These are phyloP conservation scores for Onthophagus taurus DNA, from an alignment of 1,140 invertebrate genomes.

Conservation along the genomic window DNA sequence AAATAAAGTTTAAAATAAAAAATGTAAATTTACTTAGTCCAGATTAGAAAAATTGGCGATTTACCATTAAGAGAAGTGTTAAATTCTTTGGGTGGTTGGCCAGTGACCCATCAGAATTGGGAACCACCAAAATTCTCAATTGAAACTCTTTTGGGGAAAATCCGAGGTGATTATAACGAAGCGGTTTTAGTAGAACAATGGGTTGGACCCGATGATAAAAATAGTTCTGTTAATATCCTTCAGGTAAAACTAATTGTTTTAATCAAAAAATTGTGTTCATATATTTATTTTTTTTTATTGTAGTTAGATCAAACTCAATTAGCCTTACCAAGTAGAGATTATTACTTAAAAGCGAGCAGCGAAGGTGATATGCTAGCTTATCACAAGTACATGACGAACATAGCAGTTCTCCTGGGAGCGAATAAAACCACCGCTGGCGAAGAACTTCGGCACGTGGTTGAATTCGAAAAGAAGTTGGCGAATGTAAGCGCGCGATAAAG, in stretches of 20 bases:
- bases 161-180: conserved; percentile 64
- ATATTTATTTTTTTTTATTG: conserved; percentile 20
- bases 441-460: conserved; percentile 60
- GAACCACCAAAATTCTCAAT: conserved; percentile 44
- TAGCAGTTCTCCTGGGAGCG: conserved; percentile 65
- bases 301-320: conserved; percentile 75
- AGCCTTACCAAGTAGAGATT: conserved; percentile 71
- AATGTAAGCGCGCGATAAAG: conserved; percentile 56
- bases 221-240: conserved; percentile 75
- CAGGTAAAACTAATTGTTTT: too few species aligned
- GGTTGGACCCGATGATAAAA: conserved; percentile 79
- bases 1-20: too few species aligned
- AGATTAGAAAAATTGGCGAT: conserved; percentile 62
- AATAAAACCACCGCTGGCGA: conserved; percentile 47
- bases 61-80: conserved; percentile 51
- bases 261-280: too few species aligned
- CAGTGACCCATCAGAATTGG: conserved; percentile 59
- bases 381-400: conserved; percentile 66
- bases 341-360: conserved; percentile 64
- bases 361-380: conserved; percentile 60
- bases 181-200: conserved; percentile 68
- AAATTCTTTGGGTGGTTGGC: conserved; percentile 63
- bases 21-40: conserved; percentile 40
- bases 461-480: conserved; percentile 67
- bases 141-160: conserved; percentile 55